phyloP scores from a whole-genome alignment of 2,797 vertebrate species.

The Scarus forsteni region DNA sequence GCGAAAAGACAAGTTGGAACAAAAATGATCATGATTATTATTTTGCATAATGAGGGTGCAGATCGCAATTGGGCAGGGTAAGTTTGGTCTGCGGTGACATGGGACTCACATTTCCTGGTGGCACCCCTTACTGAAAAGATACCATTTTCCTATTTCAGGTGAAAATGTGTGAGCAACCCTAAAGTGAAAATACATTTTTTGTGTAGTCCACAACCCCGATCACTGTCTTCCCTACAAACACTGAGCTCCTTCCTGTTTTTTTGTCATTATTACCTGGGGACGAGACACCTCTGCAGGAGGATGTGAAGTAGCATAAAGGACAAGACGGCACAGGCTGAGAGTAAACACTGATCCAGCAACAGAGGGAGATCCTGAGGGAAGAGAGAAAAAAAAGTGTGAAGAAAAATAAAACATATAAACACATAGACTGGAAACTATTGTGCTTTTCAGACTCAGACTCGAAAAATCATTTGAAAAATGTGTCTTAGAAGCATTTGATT shows the following conservation, averaged over 20 bases:
- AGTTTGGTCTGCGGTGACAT: no score
- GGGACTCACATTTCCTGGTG: no score
- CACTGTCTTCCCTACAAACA: constrained; percentile 19
- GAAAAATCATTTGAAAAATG: constrained; percentile 3
- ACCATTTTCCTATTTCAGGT: neutral
- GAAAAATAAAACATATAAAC: neutral
- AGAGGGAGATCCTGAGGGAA: constrained; percentile 37
- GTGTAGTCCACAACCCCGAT: constrained; percentile 36
- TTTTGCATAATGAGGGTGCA: no score
- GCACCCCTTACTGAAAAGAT: no score
- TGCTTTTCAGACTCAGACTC: neutral
- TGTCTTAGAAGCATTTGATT: neutral
- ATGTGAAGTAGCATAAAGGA: constrained; percentile 39
- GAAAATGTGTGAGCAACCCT: neutral
- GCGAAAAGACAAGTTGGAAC: no score
- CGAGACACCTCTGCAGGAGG: constrained; percentile 24
- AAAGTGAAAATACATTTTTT: constrained; percentile 13
- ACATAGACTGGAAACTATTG: constrained; percentile 3
- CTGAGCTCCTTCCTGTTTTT: neutral
- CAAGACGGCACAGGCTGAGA: constrained; percentile 27
- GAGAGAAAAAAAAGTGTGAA: constrained; percentile 2
- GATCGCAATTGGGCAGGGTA: no score
- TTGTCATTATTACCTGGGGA: constrained; percentile 32
- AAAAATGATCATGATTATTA: no score
- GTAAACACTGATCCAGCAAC: constrained; percentile 39